Percentiles rank a stretch among this genome's conserved stretches.
Conservation (phyloP, 2,888 invertebrate genomes). For the Andrena marginata region DNA sequence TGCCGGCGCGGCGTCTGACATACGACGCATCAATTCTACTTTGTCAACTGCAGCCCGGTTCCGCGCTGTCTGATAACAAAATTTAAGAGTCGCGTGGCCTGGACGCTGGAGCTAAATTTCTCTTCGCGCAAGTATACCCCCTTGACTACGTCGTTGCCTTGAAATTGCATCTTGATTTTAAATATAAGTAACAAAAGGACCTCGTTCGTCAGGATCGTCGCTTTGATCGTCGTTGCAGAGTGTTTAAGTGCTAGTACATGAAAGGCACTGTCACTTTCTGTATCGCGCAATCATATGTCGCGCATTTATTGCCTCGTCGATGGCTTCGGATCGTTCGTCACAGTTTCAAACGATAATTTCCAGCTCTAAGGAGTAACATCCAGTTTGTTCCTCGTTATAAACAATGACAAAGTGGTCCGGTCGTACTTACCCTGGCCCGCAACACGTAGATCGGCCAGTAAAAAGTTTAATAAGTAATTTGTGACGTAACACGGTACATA, state of each 20-base stretch:
- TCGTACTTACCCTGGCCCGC: no score
- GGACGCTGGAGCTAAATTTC: background rate
- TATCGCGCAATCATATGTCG: background rate
- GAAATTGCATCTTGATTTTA: background rate
- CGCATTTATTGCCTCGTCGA: background rate
- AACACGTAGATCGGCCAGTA: background rate
- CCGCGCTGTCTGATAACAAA: background rate
- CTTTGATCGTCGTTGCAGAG: background rate
- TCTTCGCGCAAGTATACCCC: background rate
- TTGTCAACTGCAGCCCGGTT: background rate
- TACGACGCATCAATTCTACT: constrained; percentile 45
- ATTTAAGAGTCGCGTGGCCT: background rate
- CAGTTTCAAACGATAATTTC: constrained; percentile 14
- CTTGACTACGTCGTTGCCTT: background rate
- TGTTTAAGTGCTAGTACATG: no score
- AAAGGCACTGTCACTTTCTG: background rate
- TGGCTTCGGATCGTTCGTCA: constrained; percentile 1
- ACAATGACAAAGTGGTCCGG: background rate
- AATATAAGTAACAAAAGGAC: background rate
- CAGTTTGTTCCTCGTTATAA: constrained; percentile 17
- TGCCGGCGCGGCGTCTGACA: constrained; percentile 23
- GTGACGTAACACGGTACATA: background rate
- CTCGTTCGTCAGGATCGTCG: background rate
- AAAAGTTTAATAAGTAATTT: constrained; percentile 28
- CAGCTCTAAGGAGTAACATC: constrained; percentile 20